Conservation (phyloP, 2,888 invertebrate species). For the Ctena decussata region DNA sequence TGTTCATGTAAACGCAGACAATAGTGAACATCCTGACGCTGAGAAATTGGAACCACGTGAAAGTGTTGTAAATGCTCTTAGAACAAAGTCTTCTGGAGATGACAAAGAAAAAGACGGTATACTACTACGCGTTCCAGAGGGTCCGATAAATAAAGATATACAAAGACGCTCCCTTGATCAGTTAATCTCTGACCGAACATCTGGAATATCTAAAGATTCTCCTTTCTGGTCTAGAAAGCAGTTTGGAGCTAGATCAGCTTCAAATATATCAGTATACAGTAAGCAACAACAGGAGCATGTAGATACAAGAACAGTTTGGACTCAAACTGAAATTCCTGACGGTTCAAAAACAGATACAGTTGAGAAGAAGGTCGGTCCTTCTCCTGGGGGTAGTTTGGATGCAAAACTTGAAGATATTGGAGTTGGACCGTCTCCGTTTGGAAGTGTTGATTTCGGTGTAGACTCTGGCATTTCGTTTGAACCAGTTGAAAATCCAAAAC, state of each 20-base stretch:
- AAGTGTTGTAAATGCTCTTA: neutral
- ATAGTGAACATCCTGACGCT: neutral
- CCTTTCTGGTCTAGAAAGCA: neutral
- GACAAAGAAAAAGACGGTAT: neutral
- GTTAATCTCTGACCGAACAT: neutral
- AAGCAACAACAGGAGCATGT: neutral
- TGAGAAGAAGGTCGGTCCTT: neutral
- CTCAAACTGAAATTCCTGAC: slow-evolving; percentile 45
- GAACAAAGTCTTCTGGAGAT: neutral
- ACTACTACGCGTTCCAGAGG: neutral
- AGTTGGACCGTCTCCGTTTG: slow-evolving; percentile 7
- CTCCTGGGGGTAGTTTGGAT: neutral
- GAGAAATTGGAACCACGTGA: neutral
- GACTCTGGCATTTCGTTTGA: slow-evolving; percentile 34
- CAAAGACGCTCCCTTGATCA: slow-evolving; percentile 1
- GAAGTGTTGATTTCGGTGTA: slow-evolving; percentile 53
- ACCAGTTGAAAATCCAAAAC: slow-evolving; percentile 45
- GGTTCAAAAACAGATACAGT: neutral
- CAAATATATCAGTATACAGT: slow-evolving; percentile 4
- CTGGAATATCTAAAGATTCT: neutral
- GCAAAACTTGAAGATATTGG: neutral
- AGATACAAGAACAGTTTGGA: slow-evolving; percentile 57
- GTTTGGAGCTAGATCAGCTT: neutral
- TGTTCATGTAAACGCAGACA: neutral
- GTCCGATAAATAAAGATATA: neutral